phyloP scores from a whole-genome alignment of 2,113 vertebrate genomes.

The Barbus barbus region DNA sequence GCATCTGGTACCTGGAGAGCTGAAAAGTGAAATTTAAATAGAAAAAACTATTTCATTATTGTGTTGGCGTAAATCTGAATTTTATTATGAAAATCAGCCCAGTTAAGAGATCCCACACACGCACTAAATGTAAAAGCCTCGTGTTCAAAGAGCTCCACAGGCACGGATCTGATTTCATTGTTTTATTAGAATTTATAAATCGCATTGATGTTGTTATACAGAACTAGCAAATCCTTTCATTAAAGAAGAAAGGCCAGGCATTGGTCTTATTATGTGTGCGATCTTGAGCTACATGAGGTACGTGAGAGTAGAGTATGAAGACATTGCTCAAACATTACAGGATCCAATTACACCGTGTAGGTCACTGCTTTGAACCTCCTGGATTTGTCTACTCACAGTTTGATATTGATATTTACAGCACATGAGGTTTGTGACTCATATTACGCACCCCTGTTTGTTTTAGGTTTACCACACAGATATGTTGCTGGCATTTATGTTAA shows the following conservation, averaged over 20 bases:
- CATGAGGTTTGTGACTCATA: neutral
- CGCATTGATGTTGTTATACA: no score
- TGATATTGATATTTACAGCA: constrained; percentile 11
- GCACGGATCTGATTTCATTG: neutral
- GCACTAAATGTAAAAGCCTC: neutral
- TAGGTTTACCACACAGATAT: constrained; percentile 1
- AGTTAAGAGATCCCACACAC: neutral
- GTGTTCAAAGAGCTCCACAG: neutral
- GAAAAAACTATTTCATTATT: neutral
- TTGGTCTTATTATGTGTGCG: neutral
- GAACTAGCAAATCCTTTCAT: neutral
- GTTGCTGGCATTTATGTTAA: neutral
- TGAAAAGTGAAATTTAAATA: no score
- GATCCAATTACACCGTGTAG: constrained; percentile 5
- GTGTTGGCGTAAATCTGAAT: neutral
- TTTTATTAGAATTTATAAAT: neutral
- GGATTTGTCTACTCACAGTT: neutral
- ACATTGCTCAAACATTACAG: neutral
- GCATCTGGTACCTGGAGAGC: constrained; percentile 9
- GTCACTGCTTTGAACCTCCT: neutral
- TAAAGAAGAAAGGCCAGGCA: neutral
- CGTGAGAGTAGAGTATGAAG: neutral
- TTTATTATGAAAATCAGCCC: neutral
- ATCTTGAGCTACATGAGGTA: neutral
- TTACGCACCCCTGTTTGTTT: neutral